Evolutionary conservation across 2,113 vertebrate species (phyloP), one percentile per base, ranked within the genome.

Genomic region (Falcunculus frontatus): DNA sequence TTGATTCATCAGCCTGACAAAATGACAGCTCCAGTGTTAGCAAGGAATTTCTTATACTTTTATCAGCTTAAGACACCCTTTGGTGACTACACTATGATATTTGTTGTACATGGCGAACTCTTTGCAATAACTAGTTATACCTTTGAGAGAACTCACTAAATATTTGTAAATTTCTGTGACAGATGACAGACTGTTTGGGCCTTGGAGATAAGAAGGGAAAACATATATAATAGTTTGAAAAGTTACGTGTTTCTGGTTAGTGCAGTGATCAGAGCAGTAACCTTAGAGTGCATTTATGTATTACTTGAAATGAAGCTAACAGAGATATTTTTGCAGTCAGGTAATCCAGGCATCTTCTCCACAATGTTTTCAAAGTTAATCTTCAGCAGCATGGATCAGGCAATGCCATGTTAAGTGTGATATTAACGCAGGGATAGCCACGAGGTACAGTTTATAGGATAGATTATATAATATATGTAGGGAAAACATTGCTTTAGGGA

Each of bases 101-200:
- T 92, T 79, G 26, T 33, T 84, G 42, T 76, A 14, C 21, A 67
- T 3, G 13, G 57, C 26, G 75, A 78, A 60, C 46, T 81, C 35
- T 72, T 75, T 64, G 44, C 47, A 87, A 72, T 59, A 72, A 27
- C 8, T 41, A 18, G 16, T 50, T 84, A 70, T 35, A 68, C 23
- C 30, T 93, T 72, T 13, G 39, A 87, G 12, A 90, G 3, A 63
- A 50, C 16, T 55, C 9, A 2, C 19, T 59, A 47, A 72, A 47
- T 75, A 39, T 84, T 67, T 75, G 23, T 55, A 75, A 75, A 68
- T 79, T 79, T 85, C 62, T 70, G 33, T 75, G 74, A 75, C 56
- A 78, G 35, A 57, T 27, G 11, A 53, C 41, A 55, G 29, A 63
- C 10, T 82, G 39, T 85, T 87, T 52, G 42, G 46, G 11, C 44